Evolutionary conservation across 2,888 invertebrate species (phyloP), one percentile per base, ranked within the genome.

Genomic region (Balanococcus diminutus): DNA sequence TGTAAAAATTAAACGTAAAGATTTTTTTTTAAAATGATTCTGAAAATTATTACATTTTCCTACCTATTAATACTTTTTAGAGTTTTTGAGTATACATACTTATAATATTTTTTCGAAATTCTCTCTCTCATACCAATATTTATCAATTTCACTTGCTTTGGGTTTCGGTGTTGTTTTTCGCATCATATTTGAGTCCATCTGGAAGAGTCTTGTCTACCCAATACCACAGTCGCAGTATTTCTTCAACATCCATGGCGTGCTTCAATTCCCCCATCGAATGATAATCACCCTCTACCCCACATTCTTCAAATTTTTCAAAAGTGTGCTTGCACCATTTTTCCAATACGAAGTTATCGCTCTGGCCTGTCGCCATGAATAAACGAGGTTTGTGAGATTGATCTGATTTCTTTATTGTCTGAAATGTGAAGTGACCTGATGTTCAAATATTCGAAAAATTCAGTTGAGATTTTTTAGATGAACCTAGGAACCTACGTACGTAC

Each of bases 281-380:
- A 89, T 95, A 94, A 87, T 94, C 91, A 11, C 92, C 93, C 22
- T 91, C 89, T 0, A 95, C 92, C 0, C 94, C 94, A 0, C 93
- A 89, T 16, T 91, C 89, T 81, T 90, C 90, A 1, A 96, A 89
- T 32, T 91, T 90, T 2, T 92, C 89, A 88, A 91, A 93, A 0
- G 94, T 94, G 14, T 91, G 90, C 88, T 92, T 89, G 0, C 93
- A 95, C 95, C 95, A 96, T 51, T 91, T 89, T 2, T 92, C 87
- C 0, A 92, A 91, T 0, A 96, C 95, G 28, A 96, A 88, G 0
- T 92, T 91, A 89, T 96, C 96, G 11, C 89, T 88, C 82, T 92
- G 91, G 0, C 95, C 95, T 89, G 95, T 95, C 87, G 92, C 91
- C 91, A 93, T 93, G 14, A 93, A 91, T 32, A 95, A 89, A 1